A percentile compares a stretch with the other conserved stretches of the same genome.
Conservation (phyloP, 2,113 vertebrate genomes). For the Myodes glareolus region DNA sequence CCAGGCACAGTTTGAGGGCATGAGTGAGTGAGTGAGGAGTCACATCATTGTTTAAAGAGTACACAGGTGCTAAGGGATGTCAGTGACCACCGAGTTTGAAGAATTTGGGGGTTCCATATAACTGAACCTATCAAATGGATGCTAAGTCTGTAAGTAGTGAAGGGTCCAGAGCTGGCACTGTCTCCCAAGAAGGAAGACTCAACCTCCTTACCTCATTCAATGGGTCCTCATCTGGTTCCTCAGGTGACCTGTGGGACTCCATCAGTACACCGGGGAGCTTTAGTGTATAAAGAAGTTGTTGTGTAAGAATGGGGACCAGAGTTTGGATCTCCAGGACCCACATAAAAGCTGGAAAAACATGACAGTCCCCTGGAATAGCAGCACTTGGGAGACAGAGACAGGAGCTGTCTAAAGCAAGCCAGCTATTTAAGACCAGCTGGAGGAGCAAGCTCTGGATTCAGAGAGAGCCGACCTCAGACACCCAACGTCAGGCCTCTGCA, state of each 20-base stretch:
- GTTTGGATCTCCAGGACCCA: neutral
- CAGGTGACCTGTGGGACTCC: neutral
- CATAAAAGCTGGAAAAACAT: neutral
- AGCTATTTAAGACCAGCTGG: neutral
- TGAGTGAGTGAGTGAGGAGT: neutral
- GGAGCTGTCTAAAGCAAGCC: neutral
- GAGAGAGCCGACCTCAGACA: neutral
- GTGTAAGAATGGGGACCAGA: neutral
- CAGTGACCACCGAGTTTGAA: too few species aligned
- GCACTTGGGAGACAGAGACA: neutral
- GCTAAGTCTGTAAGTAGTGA: neutral
- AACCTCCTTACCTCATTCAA: neutral
- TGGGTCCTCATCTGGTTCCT: neutral
- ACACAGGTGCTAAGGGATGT: neutral
- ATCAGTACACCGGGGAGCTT: neutral
- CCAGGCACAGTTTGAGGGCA: neutral
- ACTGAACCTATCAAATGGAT: neutral
- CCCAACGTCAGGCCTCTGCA: neutral
- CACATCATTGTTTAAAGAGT: neutral
- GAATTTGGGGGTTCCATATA: neutral
- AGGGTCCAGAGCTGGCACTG: neutral
- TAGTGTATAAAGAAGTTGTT: neutral
- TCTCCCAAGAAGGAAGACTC: neutral
- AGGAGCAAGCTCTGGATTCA: neutral
- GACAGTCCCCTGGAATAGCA: neutral